Percentiles rank a stretch among this genome's conserved stretches.
These are phyloP conservation scores for Furcifer pardalis DNA, from an alignment of 2,797 vertebrate species.

Conservation along the genomic window DNA sequence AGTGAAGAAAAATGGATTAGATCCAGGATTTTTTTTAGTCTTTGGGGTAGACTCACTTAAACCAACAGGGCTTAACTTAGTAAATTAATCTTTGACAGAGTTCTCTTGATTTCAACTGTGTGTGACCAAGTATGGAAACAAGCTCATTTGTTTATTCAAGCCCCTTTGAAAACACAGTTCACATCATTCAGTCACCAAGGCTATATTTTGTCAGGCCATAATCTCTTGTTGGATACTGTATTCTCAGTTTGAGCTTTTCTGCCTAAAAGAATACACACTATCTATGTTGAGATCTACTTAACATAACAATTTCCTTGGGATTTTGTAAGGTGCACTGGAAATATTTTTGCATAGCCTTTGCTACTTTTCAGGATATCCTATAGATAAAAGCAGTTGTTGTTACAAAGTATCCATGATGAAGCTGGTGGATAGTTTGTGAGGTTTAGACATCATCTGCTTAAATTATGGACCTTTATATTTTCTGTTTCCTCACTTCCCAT, in stretches of 20 bases:
- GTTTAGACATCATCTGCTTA: neutral
- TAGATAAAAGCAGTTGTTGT: neutral
- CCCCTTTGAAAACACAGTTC: neutral
- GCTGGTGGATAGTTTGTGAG: fast-evolving
- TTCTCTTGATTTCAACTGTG: neutral
- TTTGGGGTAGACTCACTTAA: neutral
- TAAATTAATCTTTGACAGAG: neutral
- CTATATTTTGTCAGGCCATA: neutral
- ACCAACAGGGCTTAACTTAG: neutral
- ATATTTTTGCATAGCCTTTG: neutral
- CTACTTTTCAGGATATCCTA: too few relatives aligned
- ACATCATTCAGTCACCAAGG: neutral
- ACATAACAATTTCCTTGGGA: neutral
- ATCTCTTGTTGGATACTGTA: slow-evolving; percentile 2
- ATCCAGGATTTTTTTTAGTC: neutral
- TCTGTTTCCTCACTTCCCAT: neutral
- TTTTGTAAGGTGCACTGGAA: neutral
- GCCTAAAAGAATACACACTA: neutral
- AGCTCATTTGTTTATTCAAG: slow-evolving; percentile 30
- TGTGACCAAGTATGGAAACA: neutral
- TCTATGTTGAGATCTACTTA: fast-evolving
- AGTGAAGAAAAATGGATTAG: neutral
- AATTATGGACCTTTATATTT: neutral
- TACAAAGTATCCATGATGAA: too few relatives aligned
- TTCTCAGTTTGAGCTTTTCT: neutral